phyloP scores from a whole-genome alignment of 2,797 vertebrate species.

The Coreius guichenoti region DNA sequence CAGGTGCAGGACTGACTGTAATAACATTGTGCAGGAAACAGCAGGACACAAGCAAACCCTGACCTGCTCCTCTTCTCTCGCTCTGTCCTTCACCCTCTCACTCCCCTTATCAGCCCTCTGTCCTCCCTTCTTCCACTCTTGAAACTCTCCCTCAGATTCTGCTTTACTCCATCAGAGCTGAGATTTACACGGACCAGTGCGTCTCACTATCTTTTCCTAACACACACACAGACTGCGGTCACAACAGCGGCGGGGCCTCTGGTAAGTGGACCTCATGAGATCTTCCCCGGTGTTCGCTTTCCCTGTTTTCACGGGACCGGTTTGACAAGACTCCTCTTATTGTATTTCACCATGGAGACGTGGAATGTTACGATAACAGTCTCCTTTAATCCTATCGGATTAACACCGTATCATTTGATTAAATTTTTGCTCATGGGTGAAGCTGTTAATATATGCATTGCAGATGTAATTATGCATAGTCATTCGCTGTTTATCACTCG shows the following conservation, averaged over 20 bases:
- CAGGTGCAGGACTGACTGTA: conserved; percentile 70
- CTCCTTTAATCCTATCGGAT: conserved; percentile 50
- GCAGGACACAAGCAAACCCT: conserved; percentile 50
- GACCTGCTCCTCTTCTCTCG: conserved; percentile 6
- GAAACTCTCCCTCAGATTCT: conserved; percentile 21
- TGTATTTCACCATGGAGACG: conserved; percentile 46
- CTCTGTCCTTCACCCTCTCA: conserved; percentile 58
- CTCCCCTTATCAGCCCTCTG: conserved; percentile 39
- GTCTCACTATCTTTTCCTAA: conserved; percentile 41
- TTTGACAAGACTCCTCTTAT: conserved; percentile 48
- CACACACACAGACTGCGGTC: conserved; percentile 36
- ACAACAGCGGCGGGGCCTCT: conserved; percentile 7
- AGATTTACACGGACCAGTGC: conserved; percentile 49
- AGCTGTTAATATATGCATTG: conserved; percentile 27
- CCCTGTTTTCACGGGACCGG: conserved; percentile 39
- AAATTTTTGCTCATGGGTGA: conserved; percentile 32
- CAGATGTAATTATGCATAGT: conserved; percentile 22
- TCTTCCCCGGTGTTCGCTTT: conserved; percentile 43
- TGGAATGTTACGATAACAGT: conserved; percentile 32
- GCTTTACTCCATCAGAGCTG: conserved; percentile 43
- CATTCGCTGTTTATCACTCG: conserved; percentile 14
- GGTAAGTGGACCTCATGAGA: conserved; percentile 49
- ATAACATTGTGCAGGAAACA: conserved; percentile 64
- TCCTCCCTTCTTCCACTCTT: conserved; percentile 43
- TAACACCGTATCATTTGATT: conserved; percentile 39